Evolutionary conservation across 2,113 vertebrate species (phyloP).

Genomic region (Tragelaphus buxtoni): DNA sequence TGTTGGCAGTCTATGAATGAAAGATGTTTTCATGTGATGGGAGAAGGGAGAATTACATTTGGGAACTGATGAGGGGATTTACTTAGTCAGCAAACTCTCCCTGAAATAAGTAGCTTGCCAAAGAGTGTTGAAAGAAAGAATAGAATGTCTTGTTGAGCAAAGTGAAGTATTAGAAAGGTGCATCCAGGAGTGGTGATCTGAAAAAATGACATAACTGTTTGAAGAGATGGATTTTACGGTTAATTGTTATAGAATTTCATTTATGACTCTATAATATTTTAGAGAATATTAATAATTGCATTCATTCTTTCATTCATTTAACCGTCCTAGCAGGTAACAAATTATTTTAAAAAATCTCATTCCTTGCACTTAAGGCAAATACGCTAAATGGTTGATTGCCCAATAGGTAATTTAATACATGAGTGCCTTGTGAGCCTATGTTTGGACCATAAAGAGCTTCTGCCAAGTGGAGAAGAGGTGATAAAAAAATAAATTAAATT

Average conservation of each 20-base stretch:
- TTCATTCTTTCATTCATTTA: slow-evolving; percentile 2
- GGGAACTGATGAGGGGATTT: background rate
- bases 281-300: background rate
- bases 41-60: background rate
- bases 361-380: background rate
- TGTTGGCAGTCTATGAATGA: background rate
- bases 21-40: background rate
- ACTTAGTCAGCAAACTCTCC: background rate
- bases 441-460: background rate
- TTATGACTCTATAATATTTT: background rate
- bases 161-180: background rate
- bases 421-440: background rate
- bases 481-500: background rate
- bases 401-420: background rate
- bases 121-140: background rate
- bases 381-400: background rate
- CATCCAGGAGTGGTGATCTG: background rate
- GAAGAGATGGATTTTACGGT: background rate
- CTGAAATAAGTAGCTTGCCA: background rate
- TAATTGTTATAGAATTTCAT: background rate
- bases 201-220: background rate
- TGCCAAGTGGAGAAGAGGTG: background rate
- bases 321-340: background rate
- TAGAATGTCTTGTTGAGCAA: background rate
- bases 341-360: background rate